Conservation (phyloP, 2,888 invertebrate genomes). For the Odontothrips loti region DNA sequence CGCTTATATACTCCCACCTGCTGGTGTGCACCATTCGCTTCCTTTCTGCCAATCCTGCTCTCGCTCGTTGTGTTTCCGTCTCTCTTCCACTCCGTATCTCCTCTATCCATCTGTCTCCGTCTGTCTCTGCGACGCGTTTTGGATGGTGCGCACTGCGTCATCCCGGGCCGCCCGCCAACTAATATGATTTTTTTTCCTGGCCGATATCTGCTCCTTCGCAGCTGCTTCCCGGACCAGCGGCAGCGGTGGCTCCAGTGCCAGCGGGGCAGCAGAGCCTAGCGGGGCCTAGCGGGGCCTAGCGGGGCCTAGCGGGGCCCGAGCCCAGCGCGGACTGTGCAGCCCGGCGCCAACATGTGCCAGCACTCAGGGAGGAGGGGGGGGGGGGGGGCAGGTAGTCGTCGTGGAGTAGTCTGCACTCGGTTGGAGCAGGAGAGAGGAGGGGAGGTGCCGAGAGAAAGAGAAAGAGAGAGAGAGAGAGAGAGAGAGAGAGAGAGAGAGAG, state of each 20-base stretch:
- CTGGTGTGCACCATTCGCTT: no score
- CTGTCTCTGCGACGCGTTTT: not conserved
- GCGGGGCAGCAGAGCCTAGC: no score
- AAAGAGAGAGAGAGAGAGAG: conserved; percentile 16
- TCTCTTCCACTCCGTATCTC: not conserved
- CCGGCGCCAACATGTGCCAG: no score
- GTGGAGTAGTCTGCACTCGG: not conserved
- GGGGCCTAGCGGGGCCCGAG: no score
- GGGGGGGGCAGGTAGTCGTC: not conserved
- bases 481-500: conserved; percentile 28
- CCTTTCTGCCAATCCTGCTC: no score
- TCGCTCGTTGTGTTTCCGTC: not conserved
- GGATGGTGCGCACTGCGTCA: no score
- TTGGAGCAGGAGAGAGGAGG: no score
- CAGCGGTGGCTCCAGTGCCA: not conserved
- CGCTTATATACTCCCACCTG: not conserved
- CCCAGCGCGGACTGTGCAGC: no score
- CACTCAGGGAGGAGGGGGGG: not conserved
- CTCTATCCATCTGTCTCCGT: not conserved
- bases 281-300: no score
- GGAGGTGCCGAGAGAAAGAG: conserved; percentile 31
- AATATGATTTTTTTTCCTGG: not conserved
- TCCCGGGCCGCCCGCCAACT: not conserved
- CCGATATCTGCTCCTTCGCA: conserved; percentile 6
- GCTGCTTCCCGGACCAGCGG: not conserved